Evolutionary conservation across 2,113 vertebrate species (phyloP), one percentile per base, ranked within the genome.

Genomic region (Telmatochromis bifrenatus): DNA sequence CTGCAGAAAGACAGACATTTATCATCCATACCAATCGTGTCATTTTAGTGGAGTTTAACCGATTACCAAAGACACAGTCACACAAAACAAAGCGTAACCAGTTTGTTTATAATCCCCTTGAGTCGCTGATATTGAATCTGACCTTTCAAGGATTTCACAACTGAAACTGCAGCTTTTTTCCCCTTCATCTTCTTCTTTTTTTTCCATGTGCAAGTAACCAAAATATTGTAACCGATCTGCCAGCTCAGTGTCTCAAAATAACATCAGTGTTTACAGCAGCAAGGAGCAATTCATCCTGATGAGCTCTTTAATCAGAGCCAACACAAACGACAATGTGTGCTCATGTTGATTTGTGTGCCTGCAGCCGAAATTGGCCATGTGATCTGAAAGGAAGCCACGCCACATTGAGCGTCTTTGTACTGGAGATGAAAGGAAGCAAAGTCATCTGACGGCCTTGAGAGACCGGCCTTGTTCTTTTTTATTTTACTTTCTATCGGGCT

Each of bases 361-460:
- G 81, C 60, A 56, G 58, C 75, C 35, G 84, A 83, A 58, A 80
- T 26, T 54, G 82, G 70, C 81, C 86, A 88, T 82, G 84, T 90
- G 89, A 86, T 81, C 70, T 54, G 85, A 83, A 83, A 85, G 93
- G 91, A 94, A 93, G 54, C 68, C 45, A n/a, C 84, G 37, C 13
- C 84, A 83, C 89, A 81, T 79, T 87, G 87, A 89, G 17, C 23
- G 35, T 88, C 91, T 91, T 93, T 94, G 92, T 94, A 21, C 70
- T 8, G 45, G 11, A 58, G 65, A 87, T 88, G 90, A 93, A 93
- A 88, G 84, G 70, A 55, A 84, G 88, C 15, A 33, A 82, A 85
- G 92, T 93, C 91, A 88, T 90, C 86, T 80, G 81, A 86, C 42
- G 15, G 60, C 88, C 82, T 54, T 56, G 42, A 87, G 68, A 83